These are phyloP conservation scores for Brachionus rubens DNA, from an alignment of 1,140 invertebrate genomes.

Conservation along the genomic window DNA sequence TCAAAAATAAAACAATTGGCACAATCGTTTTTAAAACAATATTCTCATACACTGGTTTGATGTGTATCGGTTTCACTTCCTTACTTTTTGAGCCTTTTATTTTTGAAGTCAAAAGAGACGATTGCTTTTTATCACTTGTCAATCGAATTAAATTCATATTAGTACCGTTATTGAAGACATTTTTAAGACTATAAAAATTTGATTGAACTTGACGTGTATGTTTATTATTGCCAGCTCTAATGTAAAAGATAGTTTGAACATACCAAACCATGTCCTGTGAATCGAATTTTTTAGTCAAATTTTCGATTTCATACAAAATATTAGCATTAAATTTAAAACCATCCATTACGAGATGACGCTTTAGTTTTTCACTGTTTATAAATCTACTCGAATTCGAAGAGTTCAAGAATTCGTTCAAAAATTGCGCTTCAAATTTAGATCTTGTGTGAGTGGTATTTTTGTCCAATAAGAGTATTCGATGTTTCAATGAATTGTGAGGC, in stretches of 20 bases:
- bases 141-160: constrained; percentile 15
- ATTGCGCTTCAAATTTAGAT: constrained; percentile 24
- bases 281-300: constrained; percentile 11
- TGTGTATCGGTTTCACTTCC: background rate
- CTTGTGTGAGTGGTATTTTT: background rate
- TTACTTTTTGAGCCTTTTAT: background rate
- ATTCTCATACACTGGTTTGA: background rate
- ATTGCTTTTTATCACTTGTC: background rate
- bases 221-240: background rate
- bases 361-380: constrained; percentile 1
- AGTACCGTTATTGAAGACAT: constrained; percentile 22
- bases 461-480: constrained; percentile 61
- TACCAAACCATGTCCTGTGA: background rate
- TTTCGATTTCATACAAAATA: constrained; percentile 31
- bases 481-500: constrained; percentile 56
- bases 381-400: background rate
- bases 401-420: constrained; percentile 24
- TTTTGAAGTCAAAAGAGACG: background rate
- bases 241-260: constrained; percentile 8
- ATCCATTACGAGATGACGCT: background rate
- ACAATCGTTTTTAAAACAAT: background rate
- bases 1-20: background rate
- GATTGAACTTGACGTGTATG: background rate
- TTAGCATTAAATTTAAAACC: constrained; percentile 37
- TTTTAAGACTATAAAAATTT: constrained; percentile 28